Conservation (phyloP, 2,113 vertebrate species). For the Pagrus major region DNA sequence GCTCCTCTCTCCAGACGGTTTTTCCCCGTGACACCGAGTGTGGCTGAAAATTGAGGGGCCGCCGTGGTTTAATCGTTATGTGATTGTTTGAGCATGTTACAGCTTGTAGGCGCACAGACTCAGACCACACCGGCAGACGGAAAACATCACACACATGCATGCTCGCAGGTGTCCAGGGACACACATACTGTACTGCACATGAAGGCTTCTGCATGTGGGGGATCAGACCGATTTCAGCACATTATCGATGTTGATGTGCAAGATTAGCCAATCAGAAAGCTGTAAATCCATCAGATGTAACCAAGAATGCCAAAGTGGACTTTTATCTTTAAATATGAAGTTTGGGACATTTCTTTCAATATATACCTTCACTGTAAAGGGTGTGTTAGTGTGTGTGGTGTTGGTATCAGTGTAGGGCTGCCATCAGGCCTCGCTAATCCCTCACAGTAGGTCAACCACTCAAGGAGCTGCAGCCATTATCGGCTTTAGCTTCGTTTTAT, state of each 20-base stretch:
- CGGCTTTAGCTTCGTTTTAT: constrained; percentile 76
- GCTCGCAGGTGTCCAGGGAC: constrained; percentile 17
- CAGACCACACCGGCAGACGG: constrained; percentile 55
- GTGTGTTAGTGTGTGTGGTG: constrained; percentile 1
- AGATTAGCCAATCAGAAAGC: constrained; percentile 45
- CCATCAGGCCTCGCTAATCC: constrained; percentile 64
- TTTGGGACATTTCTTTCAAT: background rate
- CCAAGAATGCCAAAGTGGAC: background rate
- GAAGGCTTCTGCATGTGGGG: constrained; percentile 7
- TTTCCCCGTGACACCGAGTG: constrained; percentile 34
- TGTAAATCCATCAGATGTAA: constrained; percentile 38
- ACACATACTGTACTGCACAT: constrained; percentile 18
- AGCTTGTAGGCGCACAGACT: constrained; percentile 33
- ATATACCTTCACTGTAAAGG: background rate
- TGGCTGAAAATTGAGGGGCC: constrained; percentile 59
- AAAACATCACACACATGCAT: background rate
- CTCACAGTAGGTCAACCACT: constrained; percentile 79
- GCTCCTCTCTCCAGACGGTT: constrained; percentile 22
- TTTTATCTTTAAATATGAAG: background rate
- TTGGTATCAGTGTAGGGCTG: constrained; percentile 18
- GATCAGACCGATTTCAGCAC: constrained; percentile 32
- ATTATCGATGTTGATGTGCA: constrained; percentile 36
- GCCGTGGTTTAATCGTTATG: constrained; percentile 53
- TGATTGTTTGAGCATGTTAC: constrained; percentile 74
- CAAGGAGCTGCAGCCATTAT: constrained; percentile 75